Evolutionary conservation across 2,113 vertebrate species (phyloP).

Genomic region (Eonycteris spelaea): DNA sequence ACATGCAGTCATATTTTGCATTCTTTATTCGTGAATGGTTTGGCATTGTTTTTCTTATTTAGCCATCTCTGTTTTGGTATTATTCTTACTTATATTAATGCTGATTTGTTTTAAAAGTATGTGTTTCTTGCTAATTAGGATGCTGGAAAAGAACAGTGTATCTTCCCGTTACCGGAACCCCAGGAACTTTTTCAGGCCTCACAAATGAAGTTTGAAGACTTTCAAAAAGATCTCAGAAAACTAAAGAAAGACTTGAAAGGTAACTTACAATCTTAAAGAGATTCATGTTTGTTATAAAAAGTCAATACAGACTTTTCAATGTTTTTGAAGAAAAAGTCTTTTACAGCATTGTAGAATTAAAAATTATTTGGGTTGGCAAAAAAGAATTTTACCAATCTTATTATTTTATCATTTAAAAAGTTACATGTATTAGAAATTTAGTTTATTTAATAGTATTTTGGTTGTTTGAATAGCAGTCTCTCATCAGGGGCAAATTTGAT

Average conservation of each 20-base stretch:
- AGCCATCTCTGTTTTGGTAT: neutral
- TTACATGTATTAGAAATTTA: neutral
- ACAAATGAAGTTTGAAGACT: slow-evolving; percentile 98
- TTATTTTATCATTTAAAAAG: neutral
- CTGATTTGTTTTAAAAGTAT: neutral
- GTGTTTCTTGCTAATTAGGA: slow-evolving; percentile 84
- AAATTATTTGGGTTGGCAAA: neutral
- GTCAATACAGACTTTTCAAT: neutral
- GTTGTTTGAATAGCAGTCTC: neutral
- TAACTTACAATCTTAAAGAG: slow-evolving; percentile 71
- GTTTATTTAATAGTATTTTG: neutral
- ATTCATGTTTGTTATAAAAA: neutral
- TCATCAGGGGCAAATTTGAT: neutral
- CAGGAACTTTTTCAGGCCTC: slow-evolving; percentile 98
- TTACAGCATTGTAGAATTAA: neutral
- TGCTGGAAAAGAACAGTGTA: slow-evolving; percentile 92
- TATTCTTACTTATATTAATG: neutral
- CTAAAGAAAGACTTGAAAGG: slow-evolving; percentile 94
- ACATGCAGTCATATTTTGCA: slow-evolving; percentile 41
- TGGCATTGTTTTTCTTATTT: neutral
- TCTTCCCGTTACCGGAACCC: slow-evolving; percentile 95
- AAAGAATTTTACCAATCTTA: neutral
- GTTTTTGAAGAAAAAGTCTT: neutral
- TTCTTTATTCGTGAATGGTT: neutral
- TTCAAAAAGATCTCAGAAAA: slow-evolving; percentile 94